Percentiles rank a stretch among this genome's conserved stretches.
phyloP scores from a whole-genome alignment of 2,797 vertebrate species.

The Brachyalestes nurse region DNA sequence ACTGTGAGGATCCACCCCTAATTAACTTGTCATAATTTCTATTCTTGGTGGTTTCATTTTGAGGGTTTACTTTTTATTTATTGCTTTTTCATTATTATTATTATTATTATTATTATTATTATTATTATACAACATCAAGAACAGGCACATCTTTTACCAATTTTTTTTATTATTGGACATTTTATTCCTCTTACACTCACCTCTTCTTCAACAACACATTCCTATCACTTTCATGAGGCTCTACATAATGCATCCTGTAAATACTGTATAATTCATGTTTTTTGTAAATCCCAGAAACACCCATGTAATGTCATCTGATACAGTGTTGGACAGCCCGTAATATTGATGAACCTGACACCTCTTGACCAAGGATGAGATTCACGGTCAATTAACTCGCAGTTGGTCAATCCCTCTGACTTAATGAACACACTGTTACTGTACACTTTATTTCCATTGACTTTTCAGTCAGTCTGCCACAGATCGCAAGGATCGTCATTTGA shows the following conservation, averaged over 20 bases:
- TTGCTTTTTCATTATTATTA: too few relatives aligned
- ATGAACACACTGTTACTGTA: neutral
- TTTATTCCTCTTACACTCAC: too few relatives aligned
- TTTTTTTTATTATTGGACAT: neutral
- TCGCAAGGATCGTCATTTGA: too few relatives aligned
- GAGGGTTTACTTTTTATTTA: too few relatives aligned
- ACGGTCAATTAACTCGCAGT: conserved; percentile 5
- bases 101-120: neutral
- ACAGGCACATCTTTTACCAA: neutral
- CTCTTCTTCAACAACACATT: neutral
- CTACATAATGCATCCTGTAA: neutral
- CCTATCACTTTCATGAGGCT: neutral
- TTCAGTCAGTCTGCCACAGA: neutral
- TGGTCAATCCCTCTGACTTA: conserved; percentile 6
- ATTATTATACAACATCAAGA: neutral
- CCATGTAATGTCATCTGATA: conserved; percentile 5
- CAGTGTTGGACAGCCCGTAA: neutral
- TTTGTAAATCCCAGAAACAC: neutral
- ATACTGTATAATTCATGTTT: neutral
- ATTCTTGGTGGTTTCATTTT: neutral
- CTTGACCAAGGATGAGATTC: conserved; percentile 20
- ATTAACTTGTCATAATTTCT: neutral
- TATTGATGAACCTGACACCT: conserved; percentile 11
- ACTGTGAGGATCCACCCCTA: conserved; percentile 57
- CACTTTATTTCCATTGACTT: neutral